Base-by-base conservation (phyloP, 2,888 invertebrate genomes). In the Spodoptera picta region DNA sequence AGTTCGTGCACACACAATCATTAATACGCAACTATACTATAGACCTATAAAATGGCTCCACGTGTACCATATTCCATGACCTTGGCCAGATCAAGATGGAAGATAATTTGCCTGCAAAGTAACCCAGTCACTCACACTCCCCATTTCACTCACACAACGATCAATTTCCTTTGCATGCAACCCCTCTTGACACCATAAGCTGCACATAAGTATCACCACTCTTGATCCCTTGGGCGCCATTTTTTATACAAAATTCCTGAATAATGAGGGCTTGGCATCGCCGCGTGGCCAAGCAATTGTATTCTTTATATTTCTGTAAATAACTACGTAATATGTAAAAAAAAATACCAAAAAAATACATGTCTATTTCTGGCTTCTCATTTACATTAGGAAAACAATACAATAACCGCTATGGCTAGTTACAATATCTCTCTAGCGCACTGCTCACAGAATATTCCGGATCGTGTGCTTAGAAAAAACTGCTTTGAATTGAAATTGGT, bases 21-120 rank as follows among this genome's bases (percentile, higher is more conserved):
- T 9, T 9, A 9, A 36, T 36, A 36, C 9, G 6, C 36, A 36
- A 36, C 36, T 36, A 6, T 6, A 31, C 31, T 6, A 36, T 36
- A 36, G 36, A 9, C 36, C 36, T 36, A 36, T 9, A 36, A 36
- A 9, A 36, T 36, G 36, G 36, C 7, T 36, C 10, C 45, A 31
- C 45, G 24, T 66, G 24, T 59, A 44, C 47, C 47, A 60, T 55
- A 58, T 51, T 53, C 52, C 60, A 45, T 68, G 76, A 79, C 77
- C 79, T 77, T 77, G 76, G 62, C 71, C 60, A 73, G 60, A 76
- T 75, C 42, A 75, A 71, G 60, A 56, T 45, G 61, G 50, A 52
- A 63, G 54, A 65, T 65, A 56, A 63, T 78, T 69, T 65, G 63
- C 67, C 19, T 68, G 73, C 60, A 56, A 62, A 65, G 55, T 61